A percentile compares a stretch with the other conserved stretches of the same genome.
Conservation (phyloP, 2,797 vertebrate species). For the Sebastes kiyomatsui region DNA sequence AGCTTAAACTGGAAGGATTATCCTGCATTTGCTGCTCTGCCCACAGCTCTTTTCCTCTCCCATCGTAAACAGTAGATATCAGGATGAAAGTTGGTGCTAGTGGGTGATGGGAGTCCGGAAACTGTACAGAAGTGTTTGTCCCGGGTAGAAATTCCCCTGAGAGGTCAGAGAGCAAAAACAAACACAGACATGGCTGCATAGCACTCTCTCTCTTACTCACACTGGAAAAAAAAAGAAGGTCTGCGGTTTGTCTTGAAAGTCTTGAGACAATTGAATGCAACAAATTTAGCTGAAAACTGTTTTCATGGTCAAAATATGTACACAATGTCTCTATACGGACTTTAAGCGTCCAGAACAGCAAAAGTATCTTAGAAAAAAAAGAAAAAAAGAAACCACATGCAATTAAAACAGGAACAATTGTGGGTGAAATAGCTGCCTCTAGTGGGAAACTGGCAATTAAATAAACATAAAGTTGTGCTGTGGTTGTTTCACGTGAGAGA, state of each 20-base stretch:
- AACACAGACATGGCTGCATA: background rate
- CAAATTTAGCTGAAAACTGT: background rate
- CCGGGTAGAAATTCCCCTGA: constrained; percentile 6
- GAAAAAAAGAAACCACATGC: background rate
- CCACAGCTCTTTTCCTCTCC: constrained; percentile 6
- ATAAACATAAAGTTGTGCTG: background rate
- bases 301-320: background rate
- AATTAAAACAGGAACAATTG: background rate
- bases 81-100: constrained; percentile 1
- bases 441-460: background rate
- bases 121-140: constrained; percentile 19
- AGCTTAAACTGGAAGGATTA: constrained; percentile 7
- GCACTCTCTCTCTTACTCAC: background rate
- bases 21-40: constrained; percentile 5
- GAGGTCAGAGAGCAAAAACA: constrained; percentile 30
- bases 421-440: background rate
- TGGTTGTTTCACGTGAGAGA: background rate
- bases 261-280: background rate
- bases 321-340: too few species aligned
- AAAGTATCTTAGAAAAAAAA: background rate
- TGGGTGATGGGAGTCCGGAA: constrained; percentile 4
- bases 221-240: background rate
- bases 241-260: background rate
- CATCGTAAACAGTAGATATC: constrained; percentile 5
- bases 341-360: background rate